Evolutionary conservation across 2,113 vertebrate genomes (phyloP), one percentile per base, ranked within the genome.

Genomic region (Lophura nycthemera): DNA sequence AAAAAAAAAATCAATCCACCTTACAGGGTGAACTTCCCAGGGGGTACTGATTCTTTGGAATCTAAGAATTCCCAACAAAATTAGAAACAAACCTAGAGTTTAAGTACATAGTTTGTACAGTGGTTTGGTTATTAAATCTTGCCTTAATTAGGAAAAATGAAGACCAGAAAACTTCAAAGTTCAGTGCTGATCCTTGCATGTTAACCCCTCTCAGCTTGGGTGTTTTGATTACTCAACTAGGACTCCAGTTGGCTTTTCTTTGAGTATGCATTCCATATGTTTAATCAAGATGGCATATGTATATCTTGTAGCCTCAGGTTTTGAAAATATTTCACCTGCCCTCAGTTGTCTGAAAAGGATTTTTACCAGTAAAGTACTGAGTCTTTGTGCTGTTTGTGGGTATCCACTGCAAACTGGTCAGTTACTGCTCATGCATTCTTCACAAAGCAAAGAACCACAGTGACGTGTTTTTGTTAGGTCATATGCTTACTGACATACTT

Each of bases 151-250:
- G 96, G 79, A 95, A 97, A 97, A 98, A 98, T 98, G 97, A 97
- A 97, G 97, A 97, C 97, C 97, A 97, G 97, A 97, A 92, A 97
- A 98, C 98, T 98, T 98, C 98, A 98, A 98, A 98, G 98, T 96
- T 92, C 82, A 80, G 93, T 93, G 88, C 97, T 98, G 97, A 98
- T 97, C 98, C 96, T 97, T 96, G 74, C 95, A 97, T 92, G 97
- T 98, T 98, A 98, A 97, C 97, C 97, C 93, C 97, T 97, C 97
- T 98, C 97, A 97, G 97, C 97, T 98, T 95, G 96, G 97, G 96
- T 98, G 98, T 98, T 98, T 98, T 97, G 96, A 97, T 98, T 97
- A 97, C 96, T 98, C 96, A 97, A 77, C 81, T 97, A 97, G 94
- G 96, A 96, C 96, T 97, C 94, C 91, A 95, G 65, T 97, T 97